Base-by-base conservation (phyloP, 2,113 vertebrate species). In the Girardinichthys multiradiatus region DNA sequence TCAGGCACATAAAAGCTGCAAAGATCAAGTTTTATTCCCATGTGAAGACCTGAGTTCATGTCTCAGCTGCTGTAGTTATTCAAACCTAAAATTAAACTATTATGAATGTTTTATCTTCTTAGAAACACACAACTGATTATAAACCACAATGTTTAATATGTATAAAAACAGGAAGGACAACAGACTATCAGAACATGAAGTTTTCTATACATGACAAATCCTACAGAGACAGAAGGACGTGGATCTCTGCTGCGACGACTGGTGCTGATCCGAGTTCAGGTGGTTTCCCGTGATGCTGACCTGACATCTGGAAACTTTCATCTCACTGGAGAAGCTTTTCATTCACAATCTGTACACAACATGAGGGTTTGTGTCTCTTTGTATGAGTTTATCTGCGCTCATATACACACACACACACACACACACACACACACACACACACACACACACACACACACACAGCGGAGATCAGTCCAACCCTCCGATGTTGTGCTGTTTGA, bases 401-500 rank as follows among this genome's bases (percentile, higher is more conserved):
- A 30, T n/a, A n/a, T n/a, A n/a, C n/a, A n/a, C n/a, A n/a, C n/a
- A n/a, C n/a, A n/a, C n/a, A n/a, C n/a, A n/a, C n/a, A n/a, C n/a
- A n/a, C n/a, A n/a, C n/a, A n/a, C n/a, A n/a, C n/a, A n/a, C n/a
- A n/a, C n/a, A n/a, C n/a, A n/a, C n/a, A n/a, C n/a, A n/a, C n/a
- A n/a, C n/a, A n/a, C n/a, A 82, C n/a, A 76, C 72, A 74, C 54
- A 39, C 24, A 65, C 6, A 70, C 29, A 54, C 4, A 17, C 2
- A 1, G 68, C 76, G 33, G 48, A 9, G 21, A 57, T 94, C 84
- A 93, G 85, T 95, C 94, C 91, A 95, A 85, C 57, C 93, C 92
- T 67, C 92, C 92, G 0, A 94, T 85, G 74, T 95, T 94, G 1
- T 94, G 94, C 64, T 92, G 94, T 69, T 94, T 95, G 89, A 93